Evolutionary conservation across 2,113 vertebrate genomes (phyloP).

Genomic region (Bothrops jararaca): DNA sequence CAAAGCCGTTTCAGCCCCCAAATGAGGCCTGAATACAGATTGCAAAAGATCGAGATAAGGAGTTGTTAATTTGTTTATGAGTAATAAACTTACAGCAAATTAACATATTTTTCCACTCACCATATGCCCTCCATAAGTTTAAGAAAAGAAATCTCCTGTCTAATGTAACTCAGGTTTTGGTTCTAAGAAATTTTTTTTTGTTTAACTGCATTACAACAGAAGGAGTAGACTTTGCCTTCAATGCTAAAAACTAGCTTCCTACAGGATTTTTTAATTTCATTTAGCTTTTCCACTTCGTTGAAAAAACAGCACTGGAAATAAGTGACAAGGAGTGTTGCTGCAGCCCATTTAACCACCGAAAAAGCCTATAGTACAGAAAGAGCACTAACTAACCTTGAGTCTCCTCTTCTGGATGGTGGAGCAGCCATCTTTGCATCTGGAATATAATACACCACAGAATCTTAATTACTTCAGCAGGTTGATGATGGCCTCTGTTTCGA

Average conservation of each 20-base stretch:
- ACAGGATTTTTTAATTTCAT: neutral
- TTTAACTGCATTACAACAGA: neutral
- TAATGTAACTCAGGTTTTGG: neutral
- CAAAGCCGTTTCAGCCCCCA: neutral
- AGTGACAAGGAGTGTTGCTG: neutral
- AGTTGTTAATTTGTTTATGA: neutral
- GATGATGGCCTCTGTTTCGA: neutral
- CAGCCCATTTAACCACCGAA: neutral
- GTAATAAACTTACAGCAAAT: neutral
- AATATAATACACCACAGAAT: neutral
- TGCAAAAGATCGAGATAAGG: neutral
- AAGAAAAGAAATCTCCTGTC: neutral
- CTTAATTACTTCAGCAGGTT: neutral
- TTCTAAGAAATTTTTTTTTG: neutral
- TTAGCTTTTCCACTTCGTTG: neutral
- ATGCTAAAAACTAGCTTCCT: neutral
- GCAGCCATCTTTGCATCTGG: constrained; percentile 59
- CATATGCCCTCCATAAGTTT: neutral
- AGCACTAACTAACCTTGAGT: constrained; percentile 42
- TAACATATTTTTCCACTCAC: neutral
- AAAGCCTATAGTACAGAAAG: neutral
- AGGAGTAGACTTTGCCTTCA: neutral
- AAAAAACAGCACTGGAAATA: neutral
- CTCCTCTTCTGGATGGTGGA: constrained; percentile 35
- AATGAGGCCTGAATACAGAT: neutral